Evolutionary conservation across 2,113 vertebrate genomes (phyloP), one percentile per base, ranked within the genome.

Genomic region (Paramormyrops kingsleyae): DNA sequence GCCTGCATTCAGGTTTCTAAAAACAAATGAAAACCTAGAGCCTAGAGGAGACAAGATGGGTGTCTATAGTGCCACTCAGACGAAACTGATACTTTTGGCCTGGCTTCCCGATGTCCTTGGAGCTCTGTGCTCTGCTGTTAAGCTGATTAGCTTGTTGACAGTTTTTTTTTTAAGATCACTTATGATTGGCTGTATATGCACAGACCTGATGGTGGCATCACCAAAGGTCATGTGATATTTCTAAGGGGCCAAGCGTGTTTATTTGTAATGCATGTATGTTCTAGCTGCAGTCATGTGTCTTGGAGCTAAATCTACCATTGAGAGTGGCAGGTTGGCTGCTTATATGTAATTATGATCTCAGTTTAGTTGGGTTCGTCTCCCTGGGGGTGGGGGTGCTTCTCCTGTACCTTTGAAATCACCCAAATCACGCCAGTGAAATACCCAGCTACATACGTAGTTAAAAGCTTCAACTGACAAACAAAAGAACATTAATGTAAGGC

Each of bases 121-220:
- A 53, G 80, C 56, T 87, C 77, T 87, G 27, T 80, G 66, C 62
- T 90, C 83, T 89, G 88, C 85, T 92, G 59, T 90, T 89, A 89
- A 70, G 93, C 77, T 92, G 88, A 94, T 95, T 92, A 93, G 91
- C 88, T n/a, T 56, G 86, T 47, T 47, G 56, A 91, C 66, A 86
- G 47, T 91, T 92, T 94, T 93, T 15, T 92, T 13, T 92, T 91
- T 92, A 52, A 93, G 90, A 89, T 93, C 92, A 93, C 92, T 92
- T 92, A 91, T 92, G 90, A 92, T 92, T 50, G 46, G 70, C 62
- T 21, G 39, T 52, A 15, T 53, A 80, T 1, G 62, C 12, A 47
- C 17, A 12, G 44, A 39, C 62, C 83, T 66, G 56, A 35, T 44
- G 44, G 5, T 6, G 46, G 66, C 46, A 47, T 88, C 44, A n/a